phyloP scores from a whole-genome alignment of 2,888 invertebrate genomes.

The Cataglyphis altisquamis region DNA sequence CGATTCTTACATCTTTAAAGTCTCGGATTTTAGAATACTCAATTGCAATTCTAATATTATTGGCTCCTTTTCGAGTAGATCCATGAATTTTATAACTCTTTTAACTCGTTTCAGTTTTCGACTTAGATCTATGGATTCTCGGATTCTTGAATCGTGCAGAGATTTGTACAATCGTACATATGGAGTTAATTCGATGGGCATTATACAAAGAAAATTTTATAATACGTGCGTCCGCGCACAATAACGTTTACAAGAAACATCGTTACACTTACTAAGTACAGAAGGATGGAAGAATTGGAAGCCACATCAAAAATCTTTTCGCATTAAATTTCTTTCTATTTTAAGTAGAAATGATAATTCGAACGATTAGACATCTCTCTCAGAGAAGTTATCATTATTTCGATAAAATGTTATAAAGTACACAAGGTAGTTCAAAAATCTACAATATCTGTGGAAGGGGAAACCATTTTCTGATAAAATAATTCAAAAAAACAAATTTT shows the following conservation, averaged over 20 bases:
- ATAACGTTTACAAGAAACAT: slow-evolving; percentile 46
- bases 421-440: slow-evolving; percentile 7
- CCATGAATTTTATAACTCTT: slow-evolving; percentile 24
- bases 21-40: slow-evolving; percentile 32
- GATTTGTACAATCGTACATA: slow-evolving; percentile 40
- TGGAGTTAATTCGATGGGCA: slow-evolving; percentile 73
- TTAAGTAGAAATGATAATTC: slow-evolving; percentile 43
- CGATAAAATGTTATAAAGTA: slow-evolving; percentile 6
- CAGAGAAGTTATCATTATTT: slow-evolving; percentile 19
- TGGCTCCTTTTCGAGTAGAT: background rate
- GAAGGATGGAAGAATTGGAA: slow-evolving; percentile 68
- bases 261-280: slow-evolving; percentile 74
- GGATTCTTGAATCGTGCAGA: slow-evolving; percentile 46
- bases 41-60: background rate
- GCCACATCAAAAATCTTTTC: slow-evolving; percentile 61
- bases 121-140: slow-evolving; percentile 47
- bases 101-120: background rate
- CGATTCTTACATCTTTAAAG: background rate
- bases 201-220: slow-evolving; percentile 45
- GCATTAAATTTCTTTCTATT: slow-evolving; percentile 23
- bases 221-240: slow-evolving; percentile 14
- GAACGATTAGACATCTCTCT: background rate
- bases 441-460: background rate
- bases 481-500: background rate
- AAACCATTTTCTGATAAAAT: background rate